These are phyloP conservation scores for Leptopilina syphax DNA, from an alignment of 2,888 invertebrate species.

Conservation along the genomic window DNA sequence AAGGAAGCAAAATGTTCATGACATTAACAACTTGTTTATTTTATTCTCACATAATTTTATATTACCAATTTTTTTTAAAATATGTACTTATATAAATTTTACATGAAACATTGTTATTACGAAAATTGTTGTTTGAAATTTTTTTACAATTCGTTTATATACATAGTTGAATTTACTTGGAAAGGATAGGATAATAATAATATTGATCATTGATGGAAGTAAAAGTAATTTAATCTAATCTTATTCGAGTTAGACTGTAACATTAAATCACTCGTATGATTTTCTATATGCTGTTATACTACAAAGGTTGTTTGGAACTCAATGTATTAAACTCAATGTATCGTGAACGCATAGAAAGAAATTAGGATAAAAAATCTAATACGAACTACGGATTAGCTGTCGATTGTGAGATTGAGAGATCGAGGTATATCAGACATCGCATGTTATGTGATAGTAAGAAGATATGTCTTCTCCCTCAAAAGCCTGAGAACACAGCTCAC, in stretches of 20 bases:
- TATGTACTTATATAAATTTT: no score
- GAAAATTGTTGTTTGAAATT: background rate
- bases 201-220: slow-evolving; percentile 12
- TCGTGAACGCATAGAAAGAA: slow-evolving; percentile 19
- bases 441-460: slow-evolving; percentile 17
- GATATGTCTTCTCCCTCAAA: background rate
- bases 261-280: slow-evolving; percentile 51
- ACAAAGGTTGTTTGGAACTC: background rate
- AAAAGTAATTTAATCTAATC: slow-evolving; percentile 10
- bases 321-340: background rate
- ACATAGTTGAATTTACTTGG: background rate
- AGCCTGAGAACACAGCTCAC: slow-evolving; percentile 27
- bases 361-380: slow-evolving; percentile 29
- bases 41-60: no score
- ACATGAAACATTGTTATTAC: slow-evolving; percentile 14
- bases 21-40: no score
- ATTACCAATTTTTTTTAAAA: no score
- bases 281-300: background rate
- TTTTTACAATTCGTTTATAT: background rate
- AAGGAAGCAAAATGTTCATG: no score
- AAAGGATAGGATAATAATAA: background rate
- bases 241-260: slow-evolving; percentile 46
- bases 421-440: slow-evolving; percentile 24
- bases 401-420: slow-evolving; percentile 19
- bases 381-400: slow-evolving; percentile 32